Evolutionary conservation across 2,888 invertebrate species (phyloP), one percentile per base, ranked within the genome.

Genomic region (Xanthia togata): DNA sequence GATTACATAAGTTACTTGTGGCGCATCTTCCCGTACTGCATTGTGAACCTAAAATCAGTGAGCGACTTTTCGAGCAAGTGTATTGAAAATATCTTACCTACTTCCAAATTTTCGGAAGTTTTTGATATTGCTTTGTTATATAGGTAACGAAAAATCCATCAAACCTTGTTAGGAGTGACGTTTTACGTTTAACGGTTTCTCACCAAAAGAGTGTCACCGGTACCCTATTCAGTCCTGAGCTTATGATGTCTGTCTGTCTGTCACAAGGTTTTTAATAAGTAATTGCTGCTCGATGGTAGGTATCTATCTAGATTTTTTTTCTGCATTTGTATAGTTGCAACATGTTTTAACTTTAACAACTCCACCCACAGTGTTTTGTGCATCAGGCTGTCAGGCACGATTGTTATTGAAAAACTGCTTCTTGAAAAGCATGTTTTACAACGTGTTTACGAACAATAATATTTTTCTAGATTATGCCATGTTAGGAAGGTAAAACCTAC

Each of bases 291-390:
- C n/a, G 8, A 23, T n/a, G 14, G 4, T 35, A 23, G 14, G 4
- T n/a, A n/a, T 35, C 11, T 17, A 23, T 31, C 17, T 31, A 53
- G n/a, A n/a, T 14, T 67, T 60, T 17, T 11, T 44, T 35, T 57
- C 73, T 83, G 53, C 3, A 14, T 11, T n/a, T 55, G 14, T 26
- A 53, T 31, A 12, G 20, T 60, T 53, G 83, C 70, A 83, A 31
- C 31, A 31, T 31, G 31, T 31, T 31, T 31, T 31, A 31, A 31
- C 31, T 31, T 69, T 38, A 70, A 38, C 17, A 69, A 11, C 38
- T 64, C 9, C 11, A 78, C 23, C 55, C 6, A 31, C 26, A 65
- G 31, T 55, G 38, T 17, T 23, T 35, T 55, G 6, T 47, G 4
- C 26, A 47, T 60, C 64, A 82, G 70, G 41, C 35, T 59, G 41